Evolutionary conservation across 2,113 vertebrate species (phyloP).

Genomic region (Panurus biarmicus): DNA sequence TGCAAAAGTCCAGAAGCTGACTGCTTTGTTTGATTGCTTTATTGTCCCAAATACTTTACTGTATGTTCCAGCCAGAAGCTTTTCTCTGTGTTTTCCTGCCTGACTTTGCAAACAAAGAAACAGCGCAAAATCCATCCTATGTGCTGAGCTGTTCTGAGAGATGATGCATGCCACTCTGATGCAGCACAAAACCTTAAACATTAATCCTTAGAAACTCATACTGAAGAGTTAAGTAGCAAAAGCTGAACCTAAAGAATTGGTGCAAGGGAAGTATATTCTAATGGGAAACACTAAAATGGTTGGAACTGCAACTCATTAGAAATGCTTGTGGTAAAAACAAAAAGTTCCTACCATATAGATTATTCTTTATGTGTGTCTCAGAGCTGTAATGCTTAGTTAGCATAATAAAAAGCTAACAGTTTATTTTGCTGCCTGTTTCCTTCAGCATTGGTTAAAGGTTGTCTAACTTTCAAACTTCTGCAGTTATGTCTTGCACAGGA

Average conservation of each 20-base stretch:
- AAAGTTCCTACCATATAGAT: background rate
- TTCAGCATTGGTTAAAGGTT: background rate
- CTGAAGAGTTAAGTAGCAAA: background rate
- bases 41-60: background rate
- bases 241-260: background rate
- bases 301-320: background rate
- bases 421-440: background rate
- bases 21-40: background rate
- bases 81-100: background rate
- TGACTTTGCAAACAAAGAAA: background rate
- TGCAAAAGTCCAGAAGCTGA: background rate
- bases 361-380: background rate
- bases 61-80: background rate
- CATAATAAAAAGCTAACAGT: background rate
- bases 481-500: background rate
- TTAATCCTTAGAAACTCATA: background rate
- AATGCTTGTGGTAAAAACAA: background rate
- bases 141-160: background rate
- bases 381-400: background rate
- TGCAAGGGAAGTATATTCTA: background rate
- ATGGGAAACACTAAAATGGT: background rate
- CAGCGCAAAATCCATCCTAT: fast-evolving
- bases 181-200: background rate
- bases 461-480: background rate
- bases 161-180: background rate